Percentiles rank a stretch among this genome's conserved stretches.
phyloP scores from a whole-genome alignment of 2,888 invertebrate species.

The Eurytoma adleriae region DNA sequence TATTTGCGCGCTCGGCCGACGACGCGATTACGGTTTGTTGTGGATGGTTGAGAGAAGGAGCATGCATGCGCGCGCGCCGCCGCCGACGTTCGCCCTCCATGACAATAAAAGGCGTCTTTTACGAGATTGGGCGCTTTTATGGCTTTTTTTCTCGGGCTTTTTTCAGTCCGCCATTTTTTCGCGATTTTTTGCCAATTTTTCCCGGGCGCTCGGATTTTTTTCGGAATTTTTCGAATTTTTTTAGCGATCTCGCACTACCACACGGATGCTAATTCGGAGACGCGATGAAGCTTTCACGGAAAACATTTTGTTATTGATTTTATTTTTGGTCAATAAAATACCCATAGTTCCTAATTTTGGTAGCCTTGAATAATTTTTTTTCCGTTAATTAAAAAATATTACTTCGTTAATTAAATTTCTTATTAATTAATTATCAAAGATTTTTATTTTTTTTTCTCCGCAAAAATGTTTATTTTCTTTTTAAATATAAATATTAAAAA shows the following conservation, averaged over 20 bases:
- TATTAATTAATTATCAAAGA: no score
- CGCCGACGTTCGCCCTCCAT: slow-evolving; percentile 39
- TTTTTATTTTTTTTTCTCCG: no score
- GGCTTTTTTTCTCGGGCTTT: background rate
- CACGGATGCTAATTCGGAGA: no score
- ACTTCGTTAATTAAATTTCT: no score
- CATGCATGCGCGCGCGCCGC: slow-evolving; percentile 21
- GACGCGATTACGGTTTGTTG: slow-evolving; percentile 3
- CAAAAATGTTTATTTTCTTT: no score
- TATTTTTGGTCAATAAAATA: slow-evolving; percentile 19
- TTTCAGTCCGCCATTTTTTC: background rate
- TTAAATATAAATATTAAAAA: no score
- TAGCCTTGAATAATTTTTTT: no score
- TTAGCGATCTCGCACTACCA: no score
- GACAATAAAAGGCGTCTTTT: slow-evolving; percentile 52
- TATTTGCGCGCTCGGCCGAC: background rate
- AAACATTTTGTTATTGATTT: slow-evolving; percentile 1
- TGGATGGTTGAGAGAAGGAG: slow-evolving; percentile 1
- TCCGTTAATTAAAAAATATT: no score
- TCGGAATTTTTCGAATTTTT: background rate
- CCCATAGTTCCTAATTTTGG: no score
- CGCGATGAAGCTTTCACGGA: no score
- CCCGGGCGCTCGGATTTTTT: background rate
- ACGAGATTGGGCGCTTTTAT: background rate
- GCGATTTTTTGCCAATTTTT: slow-evolving; percentile 5